Base-by-base conservation (phyloP, 2,797 vertebrate species). In the Alectoris magna region DNA sequence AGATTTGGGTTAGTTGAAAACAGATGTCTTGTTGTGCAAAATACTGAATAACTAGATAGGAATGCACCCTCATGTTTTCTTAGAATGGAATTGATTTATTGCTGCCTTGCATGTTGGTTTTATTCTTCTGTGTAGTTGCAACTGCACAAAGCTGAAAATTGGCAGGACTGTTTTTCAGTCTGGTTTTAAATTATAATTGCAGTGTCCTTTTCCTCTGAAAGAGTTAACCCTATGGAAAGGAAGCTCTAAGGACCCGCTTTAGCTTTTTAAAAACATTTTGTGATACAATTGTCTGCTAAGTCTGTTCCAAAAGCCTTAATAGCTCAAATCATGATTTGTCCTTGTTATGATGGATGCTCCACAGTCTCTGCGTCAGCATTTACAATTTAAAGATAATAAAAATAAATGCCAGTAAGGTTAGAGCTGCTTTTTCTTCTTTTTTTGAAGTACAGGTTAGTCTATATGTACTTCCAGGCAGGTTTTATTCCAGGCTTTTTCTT, bases 141-240 rank as follows among this genome's bases (percentile, higher is more conserved):
- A 56, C n/a, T 89, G 43, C 43, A 71, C 18, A 51, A 72, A 88
- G 78, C 43, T 70, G 70, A n/a, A 90, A 77, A 18, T 53, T 93
- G 84, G 84, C 81, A 87, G 21, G 51, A n/a, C 51, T 49, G 55
- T 38, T 93, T 87, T 70, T 88, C 85, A 59, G 27, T 11, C 38
- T 31, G 29, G 69, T 87, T 90, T 90, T 68, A 71, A 70, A 62
- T 84, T 85, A 78, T 36, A 80, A 64, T 26, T 88, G 74, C 71
- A 87, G 84, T 43, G 90, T 87, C 78, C 39, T 77, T 82, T 70
- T 15, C n/a, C 23, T 91, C 51, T 58, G 38, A 64, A 14, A 44
- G 59, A 38, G 6, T 48, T 84, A 67, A 59, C 55, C 7, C 51
- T 82, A 26, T 31, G 64, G 68, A 46, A 58, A 34, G n/a, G 29